Evolutionary conservation across 1,140 invertebrate genomes (phyloP).

Genomic region (Brachystomella parvula): DNA sequence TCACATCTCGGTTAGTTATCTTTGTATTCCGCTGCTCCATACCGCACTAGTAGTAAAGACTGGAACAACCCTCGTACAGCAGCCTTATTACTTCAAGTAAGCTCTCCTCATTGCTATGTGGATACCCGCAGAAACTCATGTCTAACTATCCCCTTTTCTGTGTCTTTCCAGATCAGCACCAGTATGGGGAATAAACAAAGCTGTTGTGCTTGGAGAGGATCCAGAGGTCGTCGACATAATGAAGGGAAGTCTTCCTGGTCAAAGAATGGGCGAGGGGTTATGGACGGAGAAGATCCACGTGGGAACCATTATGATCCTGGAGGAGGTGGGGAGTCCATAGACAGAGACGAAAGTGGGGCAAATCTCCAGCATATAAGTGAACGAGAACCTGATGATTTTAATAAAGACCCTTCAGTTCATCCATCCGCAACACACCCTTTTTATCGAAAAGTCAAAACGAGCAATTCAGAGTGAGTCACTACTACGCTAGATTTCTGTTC

Average conservation of each 20-base stretch:
- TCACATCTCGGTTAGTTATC: no score
- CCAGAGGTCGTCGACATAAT: conserved; percentile 12
- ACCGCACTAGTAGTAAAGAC: no score
- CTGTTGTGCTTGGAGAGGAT: conserved; percentile 54
- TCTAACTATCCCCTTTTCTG: not conserved
- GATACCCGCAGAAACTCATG: not conserved
- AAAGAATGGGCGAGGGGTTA: conserved; percentile 43
- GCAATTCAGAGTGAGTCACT: conserved; percentile 73
- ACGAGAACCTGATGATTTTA: conserved; percentile 87
- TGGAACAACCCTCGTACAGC: no score
- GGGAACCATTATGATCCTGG: conserved; percentile 39
- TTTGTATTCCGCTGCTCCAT: no score
- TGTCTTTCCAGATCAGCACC: not conserved
- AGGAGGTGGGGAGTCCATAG: conserved; percentile 19
- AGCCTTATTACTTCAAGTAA: no score
- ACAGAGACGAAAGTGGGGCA: conserved; percentile 65
- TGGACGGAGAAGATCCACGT: conserved; percentile 44
- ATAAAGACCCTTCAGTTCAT: conserved; percentile 90
- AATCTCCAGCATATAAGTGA: conserved; percentile 98
- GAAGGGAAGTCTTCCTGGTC: conserved; percentile 47
- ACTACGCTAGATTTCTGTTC: no score
- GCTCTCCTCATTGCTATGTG: no score
- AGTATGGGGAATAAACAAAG: conserved; percentile 67
- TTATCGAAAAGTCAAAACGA: conserved; percentile 87
- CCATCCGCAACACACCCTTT: conserved; percentile 89